A percentile compares a stretch with the other conserved stretches of the same genome.
Conservation (phyloP, 2,113 vertebrate genomes). For the Labrus mixtus region DNA sequence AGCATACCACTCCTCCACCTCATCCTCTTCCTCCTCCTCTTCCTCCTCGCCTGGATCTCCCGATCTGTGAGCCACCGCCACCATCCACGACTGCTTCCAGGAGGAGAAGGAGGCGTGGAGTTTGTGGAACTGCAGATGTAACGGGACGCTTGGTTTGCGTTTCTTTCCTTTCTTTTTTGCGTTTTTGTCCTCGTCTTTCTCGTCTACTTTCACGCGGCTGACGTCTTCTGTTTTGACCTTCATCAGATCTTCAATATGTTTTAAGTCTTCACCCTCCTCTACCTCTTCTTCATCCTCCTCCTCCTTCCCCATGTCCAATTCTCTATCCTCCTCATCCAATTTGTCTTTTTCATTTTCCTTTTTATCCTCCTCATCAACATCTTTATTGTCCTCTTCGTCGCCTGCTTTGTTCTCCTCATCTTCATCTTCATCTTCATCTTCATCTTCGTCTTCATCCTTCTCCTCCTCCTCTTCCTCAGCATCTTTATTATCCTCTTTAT, state of each 20-base stretch:
- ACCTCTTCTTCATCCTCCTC: not conserved
- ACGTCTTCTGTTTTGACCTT: not conserved
- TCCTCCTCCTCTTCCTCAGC: not conserved
- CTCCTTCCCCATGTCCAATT: not conserved
- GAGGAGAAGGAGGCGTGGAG: conserved; percentile 47
- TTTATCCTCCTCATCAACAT: not conserved
- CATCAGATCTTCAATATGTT: not conserved
- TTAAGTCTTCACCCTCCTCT: not conserved
- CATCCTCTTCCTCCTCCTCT: conserved; percentile 1
- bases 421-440: not conserved
- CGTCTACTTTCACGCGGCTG: not conserved
- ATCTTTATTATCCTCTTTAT: not conserved
- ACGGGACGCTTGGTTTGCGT: not conserved
- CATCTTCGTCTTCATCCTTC: not conserved
- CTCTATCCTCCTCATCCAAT: not conserved
- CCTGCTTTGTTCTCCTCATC: rapidly evolving
- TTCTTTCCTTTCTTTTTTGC: not conserved
- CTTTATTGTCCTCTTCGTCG: not conserved
- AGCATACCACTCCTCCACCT: conserved; percentile 14
- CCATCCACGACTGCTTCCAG: conserved; percentile 67
- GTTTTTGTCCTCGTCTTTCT: not conserved
- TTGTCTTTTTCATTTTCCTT: not conserved
- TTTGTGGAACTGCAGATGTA: conserved; percentile 74
- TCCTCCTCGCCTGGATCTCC: conserved; percentile 6
- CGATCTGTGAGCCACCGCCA: conserved; percentile 48